Base-by-base conservation (phyloP, 2,797 vertebrate genomes). In the Gallinago stenura region DNA sequence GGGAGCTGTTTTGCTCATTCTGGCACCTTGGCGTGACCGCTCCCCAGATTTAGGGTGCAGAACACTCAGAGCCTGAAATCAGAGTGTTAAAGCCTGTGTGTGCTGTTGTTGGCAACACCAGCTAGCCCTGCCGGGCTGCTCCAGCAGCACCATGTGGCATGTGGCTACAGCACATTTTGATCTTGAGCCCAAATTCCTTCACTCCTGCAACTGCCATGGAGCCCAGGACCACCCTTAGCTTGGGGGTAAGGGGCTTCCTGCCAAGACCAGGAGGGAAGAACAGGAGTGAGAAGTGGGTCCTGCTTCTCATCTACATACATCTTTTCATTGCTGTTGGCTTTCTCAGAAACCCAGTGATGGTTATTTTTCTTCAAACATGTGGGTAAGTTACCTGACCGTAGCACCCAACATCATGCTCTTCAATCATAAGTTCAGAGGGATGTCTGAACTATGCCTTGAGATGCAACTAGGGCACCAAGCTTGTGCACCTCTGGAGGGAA, bases 31-130 rank as follows among this genome's bases (percentile, higher is more conserved):
- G 24, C 1, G 2, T 28, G 41, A 16, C n/a, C 0, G 0, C 61
- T 41, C 72, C 30, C 22, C 68, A 66, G 43, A 33, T 81, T 48
- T 15, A 35, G 66, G 45, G 48, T 51, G 48, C 79, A 64, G 56
- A 21, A n/a, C 15, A 51, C 4, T 0, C 2, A 4, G 9, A 45
- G 28, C 7, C 25, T 60, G 73, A 79, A 51, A 57, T 45, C 14
- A 69, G 33, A 43, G 43, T 0, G 0, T 58, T 62, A 66, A 43
- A 91, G 19, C 22, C 43, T 0, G 0, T 4, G 6, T 37, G 28
- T 71, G 39, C 65, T 2, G 0, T 18, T 0, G 0, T 1, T 61
- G 50, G 37, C 30, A 50, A 31, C n/a, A 15, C 10, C 15, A 3
- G 2, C 9, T 16, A 51, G 70, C 26, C n/a, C 13, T 19, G 15